A percentile compares a stretch with the other conserved stretches of the same genome.
phyloP scores from a whole-genome alignment of 2,113 vertebrate genomes.

The Prolemur simus region DNA sequence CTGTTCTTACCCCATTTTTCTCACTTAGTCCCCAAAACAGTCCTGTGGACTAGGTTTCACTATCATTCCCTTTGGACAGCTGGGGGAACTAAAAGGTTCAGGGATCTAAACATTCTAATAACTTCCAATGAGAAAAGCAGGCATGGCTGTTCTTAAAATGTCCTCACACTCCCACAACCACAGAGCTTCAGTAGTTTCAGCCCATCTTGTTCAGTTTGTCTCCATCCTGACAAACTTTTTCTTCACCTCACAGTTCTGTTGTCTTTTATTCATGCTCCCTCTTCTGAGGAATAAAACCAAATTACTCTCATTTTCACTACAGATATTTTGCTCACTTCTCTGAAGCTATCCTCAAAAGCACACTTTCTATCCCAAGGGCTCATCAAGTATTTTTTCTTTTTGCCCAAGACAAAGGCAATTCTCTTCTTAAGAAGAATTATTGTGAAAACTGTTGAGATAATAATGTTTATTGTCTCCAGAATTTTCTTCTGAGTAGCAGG shows the following conservation, averaged over 20 bases:
- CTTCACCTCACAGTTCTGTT: not conserved
- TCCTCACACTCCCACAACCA: too few species aligned
- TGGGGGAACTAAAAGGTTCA: not conserved
- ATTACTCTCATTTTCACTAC: not conserved
- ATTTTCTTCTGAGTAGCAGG: conserved; percentile 45
- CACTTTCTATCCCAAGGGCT: not conserved
- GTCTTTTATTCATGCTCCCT: not conserved
- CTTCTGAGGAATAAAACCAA: conserved; percentile 28
- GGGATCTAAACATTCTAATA: not conserved
- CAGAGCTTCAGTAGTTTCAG: rapidly evolving
- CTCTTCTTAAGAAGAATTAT: conserved; percentile 41
- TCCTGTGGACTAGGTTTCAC: not conserved
- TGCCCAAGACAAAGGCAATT: conserved; percentile 51
- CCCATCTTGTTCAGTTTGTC: not conserved
- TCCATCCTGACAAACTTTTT: not conserved
- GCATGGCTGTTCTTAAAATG: not conserved
- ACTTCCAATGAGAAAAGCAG: not conserved
- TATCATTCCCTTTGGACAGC: not conserved
- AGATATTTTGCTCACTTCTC: conserved; percentile 31
- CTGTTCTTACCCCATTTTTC: not conserved
- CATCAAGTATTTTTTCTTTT: conserved; percentile 36
- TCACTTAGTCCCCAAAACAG: not conserved
- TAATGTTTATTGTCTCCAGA: conserved; percentile 28
- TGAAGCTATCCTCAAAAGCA: conserved; percentile 20
- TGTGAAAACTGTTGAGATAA: conserved; percentile 42